Conservation (phyloP, 2,113 vertebrate species). For the Nannospalax galili region DNA sequence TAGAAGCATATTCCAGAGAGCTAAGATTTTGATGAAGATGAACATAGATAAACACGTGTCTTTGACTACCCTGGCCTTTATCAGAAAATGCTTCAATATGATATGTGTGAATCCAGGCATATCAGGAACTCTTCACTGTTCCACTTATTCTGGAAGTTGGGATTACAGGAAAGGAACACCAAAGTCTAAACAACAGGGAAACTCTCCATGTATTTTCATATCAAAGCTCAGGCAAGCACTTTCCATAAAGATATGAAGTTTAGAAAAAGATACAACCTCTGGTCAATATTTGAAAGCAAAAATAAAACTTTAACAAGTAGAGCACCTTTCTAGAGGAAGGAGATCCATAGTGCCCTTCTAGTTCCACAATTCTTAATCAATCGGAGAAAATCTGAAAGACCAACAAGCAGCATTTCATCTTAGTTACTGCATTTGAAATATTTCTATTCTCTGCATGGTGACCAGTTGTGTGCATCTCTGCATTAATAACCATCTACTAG, state of each 20-base stretch:
- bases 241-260: background rate
- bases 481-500: background rate
- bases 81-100: background rate
- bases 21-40: background rate
- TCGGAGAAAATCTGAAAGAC: background rate
- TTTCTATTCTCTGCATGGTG: background rate
- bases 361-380: background rate
- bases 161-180: background rate
- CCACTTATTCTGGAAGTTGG: background rate
- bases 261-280: background rate
- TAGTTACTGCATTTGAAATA: background rate
- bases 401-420: background rate
- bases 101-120: fast-evolving
- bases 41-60: background rate
- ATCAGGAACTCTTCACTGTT: too few species aligned
- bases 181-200: background rate
- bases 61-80: background rate
- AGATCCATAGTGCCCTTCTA: background rate
- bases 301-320: background rate
- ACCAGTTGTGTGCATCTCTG: background rate
- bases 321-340: background rate
- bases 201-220: background rate
- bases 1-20: too few species aligned
- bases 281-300: background rate
- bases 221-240: background rate